Base-by-base conservation (phyloP, 2,888 invertebrate species). In the Eremobia ochroleuca region DNA sequence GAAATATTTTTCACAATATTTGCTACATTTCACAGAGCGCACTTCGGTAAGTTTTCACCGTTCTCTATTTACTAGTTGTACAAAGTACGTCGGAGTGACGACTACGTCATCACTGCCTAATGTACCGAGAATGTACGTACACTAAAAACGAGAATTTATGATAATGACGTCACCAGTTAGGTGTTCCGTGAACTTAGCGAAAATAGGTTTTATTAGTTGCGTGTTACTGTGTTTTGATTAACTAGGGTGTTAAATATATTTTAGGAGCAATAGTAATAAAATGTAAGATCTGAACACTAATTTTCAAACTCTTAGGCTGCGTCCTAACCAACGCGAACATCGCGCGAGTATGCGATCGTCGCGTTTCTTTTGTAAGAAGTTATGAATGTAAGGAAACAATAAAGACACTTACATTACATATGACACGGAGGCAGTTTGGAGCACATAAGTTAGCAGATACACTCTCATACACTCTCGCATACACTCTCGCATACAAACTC, bases 141-240 rank as follows among this genome's bases (percentile, higher is more conserved):
- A 71, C 59, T 77, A 76, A 79, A 81, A 73, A 55, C 70, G 21
- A 77, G 49, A 73, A 80, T 85, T 83, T 83, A 80, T 80, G 71
- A 55, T 58, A 66, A 64, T 73, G 71, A 82, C 85, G 77, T 87
- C 81, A 77, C 31, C 37, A 37, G 25, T 34, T 83, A 67, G 78
- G 72, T 65, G 73, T 84, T 78, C 68, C 59, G 49, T 52, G 31
- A 71, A 83, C 40, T 78, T 67, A 71, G 59, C 65, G 67, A 69
- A 86, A 85, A 86, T 83, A 82, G 85, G 62, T 86, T 86, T 85
- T 76, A 85, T 71, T 83, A 37, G 67, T 46, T 66, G 46, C 61
- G 13, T 66, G 69, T 76, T 76, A 65, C 58, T 66, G 52, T 66
- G 58, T 76, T 76, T 67, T 80, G 73, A 80, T 73, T 83, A 77